phyloP scores from a whole-genome alignment of 2,113 vertebrate species.

The Entomyzon cyanotis region DNA sequence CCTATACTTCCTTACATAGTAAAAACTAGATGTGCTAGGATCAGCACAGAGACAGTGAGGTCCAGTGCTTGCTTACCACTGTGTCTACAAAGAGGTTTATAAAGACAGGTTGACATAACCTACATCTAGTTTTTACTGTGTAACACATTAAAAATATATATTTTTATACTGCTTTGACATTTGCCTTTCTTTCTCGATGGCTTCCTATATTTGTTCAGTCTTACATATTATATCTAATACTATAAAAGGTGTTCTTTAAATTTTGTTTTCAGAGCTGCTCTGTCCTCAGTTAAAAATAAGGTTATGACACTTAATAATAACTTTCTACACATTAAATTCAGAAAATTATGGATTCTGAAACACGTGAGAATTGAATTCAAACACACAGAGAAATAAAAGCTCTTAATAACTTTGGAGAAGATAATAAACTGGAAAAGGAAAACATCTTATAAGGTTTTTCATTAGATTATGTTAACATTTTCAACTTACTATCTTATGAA shows the following conservation, averaged over 20 bases:
- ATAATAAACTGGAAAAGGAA: neutral
- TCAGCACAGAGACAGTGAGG: neutral
- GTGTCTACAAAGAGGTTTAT: neutral
- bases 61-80: neutral
- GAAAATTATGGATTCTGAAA: neutral
- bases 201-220: neutral
- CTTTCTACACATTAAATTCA: neutral
- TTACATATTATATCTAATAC: neutral
- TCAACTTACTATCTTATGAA: neutral
- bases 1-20: neutral
- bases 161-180: neutral
- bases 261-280: neutral
- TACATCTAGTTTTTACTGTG: neutral
- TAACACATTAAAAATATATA: neutral
- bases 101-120: neutral
- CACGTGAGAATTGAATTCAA: neutral
- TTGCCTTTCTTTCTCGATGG: neutral
- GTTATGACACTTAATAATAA: neutral
- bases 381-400: neutral
- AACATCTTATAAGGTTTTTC: neutral
- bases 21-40: neutral
- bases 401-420: neutral
- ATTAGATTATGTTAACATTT: neutral
- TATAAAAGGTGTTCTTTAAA: neutral
- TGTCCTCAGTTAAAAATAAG: neutral